phyloP scores from a whole-genome alignment of 2,113 vertebrate species.

The Dipodomys merriami region DNA sequence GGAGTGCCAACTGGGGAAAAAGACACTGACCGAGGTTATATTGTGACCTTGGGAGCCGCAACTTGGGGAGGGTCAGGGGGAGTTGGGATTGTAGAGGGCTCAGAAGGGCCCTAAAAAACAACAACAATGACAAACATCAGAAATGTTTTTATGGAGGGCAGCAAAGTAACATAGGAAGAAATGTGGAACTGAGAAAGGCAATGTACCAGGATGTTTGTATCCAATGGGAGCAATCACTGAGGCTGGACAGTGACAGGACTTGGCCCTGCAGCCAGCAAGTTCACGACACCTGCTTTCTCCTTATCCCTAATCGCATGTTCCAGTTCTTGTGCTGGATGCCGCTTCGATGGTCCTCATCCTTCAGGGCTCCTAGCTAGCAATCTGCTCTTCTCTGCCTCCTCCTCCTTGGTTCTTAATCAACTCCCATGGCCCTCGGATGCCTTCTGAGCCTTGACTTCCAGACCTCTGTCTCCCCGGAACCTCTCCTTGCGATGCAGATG shows the following conservation, averaged over 20 bases:
- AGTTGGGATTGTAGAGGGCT: background rate
- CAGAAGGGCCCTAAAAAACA: background rate
- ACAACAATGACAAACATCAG: background rate
- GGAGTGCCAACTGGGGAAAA: background rate
- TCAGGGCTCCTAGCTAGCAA: background rate
- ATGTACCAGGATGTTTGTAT: background rate
- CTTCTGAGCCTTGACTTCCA: background rate
- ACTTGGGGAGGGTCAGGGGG: background rate
- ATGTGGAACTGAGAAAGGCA: background rate
- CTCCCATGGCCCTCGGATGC: background rate
- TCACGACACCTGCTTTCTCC: background rate
- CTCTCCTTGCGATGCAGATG: background rate
- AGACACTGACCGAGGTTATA: background rate
- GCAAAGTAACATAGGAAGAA: background rate
- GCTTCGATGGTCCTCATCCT: background rate
- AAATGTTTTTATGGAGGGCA: background rate
- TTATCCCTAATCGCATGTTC: accelerated
- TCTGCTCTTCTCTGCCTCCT: background rate
- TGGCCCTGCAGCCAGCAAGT: background rate
- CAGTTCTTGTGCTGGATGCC: background rate
- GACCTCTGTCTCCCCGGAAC: background rate
- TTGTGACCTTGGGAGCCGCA: background rate
- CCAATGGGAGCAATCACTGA: background rate
- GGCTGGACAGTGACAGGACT: background rate
- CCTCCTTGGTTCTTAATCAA: background rate